These are phyloP conservation scores for Aradophagus sp. DNA, from an alignment of 1,140 invertebrate genomes.

Conservation along the genomic window DNA sequence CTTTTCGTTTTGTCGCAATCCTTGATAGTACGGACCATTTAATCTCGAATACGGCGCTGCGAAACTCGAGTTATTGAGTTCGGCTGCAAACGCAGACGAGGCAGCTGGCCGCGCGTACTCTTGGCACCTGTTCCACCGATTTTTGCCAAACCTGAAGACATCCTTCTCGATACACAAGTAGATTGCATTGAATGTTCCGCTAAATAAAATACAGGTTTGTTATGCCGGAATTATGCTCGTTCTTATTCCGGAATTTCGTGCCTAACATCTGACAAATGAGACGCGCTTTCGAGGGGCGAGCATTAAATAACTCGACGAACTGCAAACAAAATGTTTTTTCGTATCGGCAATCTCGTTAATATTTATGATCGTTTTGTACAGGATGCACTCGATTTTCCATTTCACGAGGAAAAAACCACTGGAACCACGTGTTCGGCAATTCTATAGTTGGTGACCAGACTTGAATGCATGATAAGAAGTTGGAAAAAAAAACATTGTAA, in stretches of 20 bases:
- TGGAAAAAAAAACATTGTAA: too few species aligned
- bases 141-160: constrained; percentile 51
- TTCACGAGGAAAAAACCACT: neutral
- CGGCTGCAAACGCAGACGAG: constrained; percentile 12
- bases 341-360: constrained; percentile 46
- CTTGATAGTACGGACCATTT: constrained; percentile 14
- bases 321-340: constrained; percentile 48
- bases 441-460: too few species aligned
- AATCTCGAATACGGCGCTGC: constrained; percentile 15
- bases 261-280: constrained; percentile 48
- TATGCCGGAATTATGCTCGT: constrained; percentile 40
- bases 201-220: constrained; percentile 39
- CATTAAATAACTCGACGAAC: constrained; percentile 45
- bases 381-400: too few species aligned
- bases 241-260: constrained; percentile 33
- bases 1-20: too few species aligned
- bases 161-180: constrained; percentile 38
- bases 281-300: constrained; percentile 15
- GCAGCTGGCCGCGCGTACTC: constrained; percentile 46
- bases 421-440: constrained; percentile 5
- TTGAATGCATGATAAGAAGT: too few species aligned
- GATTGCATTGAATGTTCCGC: constrained; percentile 40
- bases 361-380: constrained; percentile 45
- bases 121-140: constrained; percentile 60
- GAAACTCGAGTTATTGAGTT: constrained; percentile 29